Evolutionary conservation across 2,797 vertebrate species (phyloP).

Genomic region (Anguilla anguilla): DNA sequence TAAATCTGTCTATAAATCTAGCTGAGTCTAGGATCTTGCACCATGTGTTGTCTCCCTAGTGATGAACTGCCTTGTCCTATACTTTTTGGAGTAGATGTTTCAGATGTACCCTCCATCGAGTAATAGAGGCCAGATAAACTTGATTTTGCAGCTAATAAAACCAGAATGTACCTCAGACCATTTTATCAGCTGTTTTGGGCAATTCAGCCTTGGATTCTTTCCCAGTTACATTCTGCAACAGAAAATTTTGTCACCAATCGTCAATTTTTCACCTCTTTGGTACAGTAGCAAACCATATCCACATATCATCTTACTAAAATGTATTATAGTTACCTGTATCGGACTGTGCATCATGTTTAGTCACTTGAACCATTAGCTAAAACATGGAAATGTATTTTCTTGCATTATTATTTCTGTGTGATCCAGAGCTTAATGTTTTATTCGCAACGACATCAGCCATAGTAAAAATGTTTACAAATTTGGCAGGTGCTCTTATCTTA

Average conservation of each 20-base stretch:
- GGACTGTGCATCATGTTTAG: neutral
- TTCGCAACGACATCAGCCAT: neutral
- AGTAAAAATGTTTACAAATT: neutral
- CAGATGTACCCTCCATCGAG: neutral
- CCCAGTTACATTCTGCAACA: neutral
- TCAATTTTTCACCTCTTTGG: neutral
- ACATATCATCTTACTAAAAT: neutral
- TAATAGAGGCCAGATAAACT: neutral
- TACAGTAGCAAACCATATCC: constrained; percentile 18
- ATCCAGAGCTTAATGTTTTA: neutral
- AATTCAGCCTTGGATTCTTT: neutral
- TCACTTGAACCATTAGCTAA: neutral
- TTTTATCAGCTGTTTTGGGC: neutral
- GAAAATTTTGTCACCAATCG: neutral
- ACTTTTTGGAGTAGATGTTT: neutral
- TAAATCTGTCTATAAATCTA: neutral
- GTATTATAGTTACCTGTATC: neutral
- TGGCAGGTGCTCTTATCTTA: neutral
- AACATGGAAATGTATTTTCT: neutral
- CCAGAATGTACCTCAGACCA: neutral
- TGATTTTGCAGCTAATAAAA: neutral
- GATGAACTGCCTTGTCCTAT: neutral
- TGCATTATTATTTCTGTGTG: neutral
- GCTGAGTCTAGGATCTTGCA: neutral
- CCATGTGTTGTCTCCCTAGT: neutral